A percentile compares a stretch with the other conserved stretches of the same genome.
These are phyloP conservation scores for Conus betulinus DNA, from an alignment of 1,140 invertebrate genomes.

Conservation along the genomic window DNA sequence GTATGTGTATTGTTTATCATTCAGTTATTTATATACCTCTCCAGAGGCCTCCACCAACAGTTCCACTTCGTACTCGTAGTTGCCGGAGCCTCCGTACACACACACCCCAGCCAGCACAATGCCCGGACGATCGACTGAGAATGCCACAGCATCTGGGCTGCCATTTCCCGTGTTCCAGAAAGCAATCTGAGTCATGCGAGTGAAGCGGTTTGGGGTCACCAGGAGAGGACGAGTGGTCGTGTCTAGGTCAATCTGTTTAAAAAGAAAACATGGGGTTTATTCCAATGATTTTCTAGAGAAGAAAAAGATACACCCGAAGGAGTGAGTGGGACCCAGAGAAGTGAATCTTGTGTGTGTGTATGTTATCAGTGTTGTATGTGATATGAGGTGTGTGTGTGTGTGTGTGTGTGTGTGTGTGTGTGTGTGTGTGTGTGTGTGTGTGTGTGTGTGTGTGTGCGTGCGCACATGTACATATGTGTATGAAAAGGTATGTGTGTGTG, in stretches of 20 bases:
- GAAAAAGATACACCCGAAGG: not conserved
- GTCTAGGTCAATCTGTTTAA: slow-evolving; percentile 62
- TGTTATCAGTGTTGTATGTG: too few species aligned
- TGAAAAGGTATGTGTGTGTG: too few species aligned
- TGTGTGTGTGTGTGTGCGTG: too few species aligned
- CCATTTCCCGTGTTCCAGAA: slow-evolving; percentile 98
- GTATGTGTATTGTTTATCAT: too few species aligned
- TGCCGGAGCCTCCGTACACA: slow-evolving; percentile 86
- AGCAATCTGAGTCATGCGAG: slow-evolving; percentile 89
- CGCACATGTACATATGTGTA: too few species aligned
- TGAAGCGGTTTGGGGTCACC: slow-evolving; percentile 92
- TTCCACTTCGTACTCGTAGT: slow-evolving; percentile 88
- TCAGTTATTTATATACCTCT: slow-evolving; percentile 10
- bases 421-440: too few species aligned
- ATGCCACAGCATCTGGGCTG: slow-evolving; percentile 95
- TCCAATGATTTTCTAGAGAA: not conserved
- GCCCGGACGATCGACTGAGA: slow-evolving; percentile 92
- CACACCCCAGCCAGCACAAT: slow-evolving; percentile 92
- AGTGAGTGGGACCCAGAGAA: not conserved
- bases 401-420: too few species aligned
- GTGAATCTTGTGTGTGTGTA: not conserved
- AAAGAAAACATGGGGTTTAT: not conserved
- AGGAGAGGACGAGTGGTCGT: slow-evolving; percentile 79
- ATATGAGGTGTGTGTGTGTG: too few species aligned
- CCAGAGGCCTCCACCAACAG: slow-evolving; percentile 86